These are phyloP conservation scores for Caenorhabditis sp. DNA, from an alignment of 2,888 invertebrate genomes.

Conservation along the genomic window DNA sequence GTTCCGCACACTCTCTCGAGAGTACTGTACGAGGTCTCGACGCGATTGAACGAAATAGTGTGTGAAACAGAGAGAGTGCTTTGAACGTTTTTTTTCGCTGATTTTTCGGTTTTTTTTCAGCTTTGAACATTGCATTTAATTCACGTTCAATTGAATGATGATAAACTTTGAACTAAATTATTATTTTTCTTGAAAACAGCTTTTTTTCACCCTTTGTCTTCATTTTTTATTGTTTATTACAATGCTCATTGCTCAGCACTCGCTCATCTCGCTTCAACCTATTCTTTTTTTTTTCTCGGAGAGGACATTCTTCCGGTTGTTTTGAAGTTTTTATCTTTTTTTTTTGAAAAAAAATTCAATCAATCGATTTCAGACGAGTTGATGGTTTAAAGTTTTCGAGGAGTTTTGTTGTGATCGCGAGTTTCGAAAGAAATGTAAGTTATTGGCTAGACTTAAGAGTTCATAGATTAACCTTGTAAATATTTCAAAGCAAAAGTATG, in stretches of 20 bases:
- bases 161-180: too few species aligned
- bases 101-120: too few species aligned
- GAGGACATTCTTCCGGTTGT: slow-evolving; percentile 1
- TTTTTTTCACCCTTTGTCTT: background rate
- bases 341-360: background rate
- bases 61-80: too few species aligned
- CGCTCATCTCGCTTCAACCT: background rate
- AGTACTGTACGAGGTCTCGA: too few species aligned
- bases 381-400: background rate
- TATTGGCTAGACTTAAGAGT: background rate
- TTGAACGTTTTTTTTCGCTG: too few species aligned
- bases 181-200: background rate
- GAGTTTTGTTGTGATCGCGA: too few species aligned
- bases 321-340: background rate
- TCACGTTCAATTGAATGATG: too few species aligned
- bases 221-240: slow-evolving; percentile 1
- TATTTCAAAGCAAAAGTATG: too few species aligned
- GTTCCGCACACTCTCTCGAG: too few species aligned
- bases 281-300: background rate
- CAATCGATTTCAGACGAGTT: background rate
- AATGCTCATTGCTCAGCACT: background rate
- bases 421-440: background rate
- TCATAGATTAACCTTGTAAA: background rate
- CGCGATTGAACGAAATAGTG: too few species aligned
- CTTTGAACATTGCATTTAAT: too few species aligned